Evolutionary conservation across 2,888 invertebrate genomes (phyloP).

Genomic region (Drosophila diplacantha): DNA sequence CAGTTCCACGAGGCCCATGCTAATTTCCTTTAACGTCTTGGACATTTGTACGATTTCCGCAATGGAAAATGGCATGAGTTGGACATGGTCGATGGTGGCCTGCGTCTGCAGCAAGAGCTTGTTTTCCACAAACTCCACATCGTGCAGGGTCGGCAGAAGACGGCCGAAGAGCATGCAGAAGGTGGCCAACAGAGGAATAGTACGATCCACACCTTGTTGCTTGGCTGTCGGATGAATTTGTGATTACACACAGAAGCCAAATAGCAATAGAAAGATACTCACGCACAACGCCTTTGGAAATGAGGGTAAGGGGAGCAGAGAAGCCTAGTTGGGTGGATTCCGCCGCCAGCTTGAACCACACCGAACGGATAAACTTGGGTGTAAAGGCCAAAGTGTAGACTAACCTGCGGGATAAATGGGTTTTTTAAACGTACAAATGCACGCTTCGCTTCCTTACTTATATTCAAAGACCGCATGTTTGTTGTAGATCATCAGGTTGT

Average conservation of each 20-base stretch:
- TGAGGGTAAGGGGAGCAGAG: slow-evolving; percentile 76
- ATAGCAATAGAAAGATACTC: slow-evolving; percentile 52
- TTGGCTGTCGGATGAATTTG: slow-evolving; percentile 71
- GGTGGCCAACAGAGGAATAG: slow-evolving; percentile 88
- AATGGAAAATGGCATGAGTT: slow-evolving; percentile 83
- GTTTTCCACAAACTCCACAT: slow-evolving; percentile 87
- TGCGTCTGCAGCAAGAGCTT: slow-evolving; percentile 59
- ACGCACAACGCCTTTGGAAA: slow-evolving; percentile 78
- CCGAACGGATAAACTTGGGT: slow-evolving; percentile 85
- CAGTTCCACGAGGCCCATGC: slow-evolving; percentile 89
- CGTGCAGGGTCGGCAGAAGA: slow-evolving; percentile 89
- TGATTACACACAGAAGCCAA: not conserved
- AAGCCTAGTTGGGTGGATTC: slow-evolving; percentile 77
- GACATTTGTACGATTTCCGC: slow-evolving; percentile 85
- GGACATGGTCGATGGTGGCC: slow-evolving; percentile 60
- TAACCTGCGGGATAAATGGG: slow-evolving; percentile 79
- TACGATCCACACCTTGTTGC: slow-evolving; percentile 80
- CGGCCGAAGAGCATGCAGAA: slow-evolving; percentile 91
- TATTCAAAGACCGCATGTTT: slow-evolving; percentile 90
- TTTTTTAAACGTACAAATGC: not conserved
- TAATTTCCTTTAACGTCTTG: slow-evolving; percentile 86
- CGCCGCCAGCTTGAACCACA: slow-evolving; percentile 82
- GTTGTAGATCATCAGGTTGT: slow-evolving; percentile 89
- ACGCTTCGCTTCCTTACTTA: slow-evolving; percentile 80
- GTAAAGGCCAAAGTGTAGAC: slow-evolving; percentile 89